Base-by-base conservation (phyloP, 2,113 vertebrate species). In the Paratilapia polleni region DNA sequence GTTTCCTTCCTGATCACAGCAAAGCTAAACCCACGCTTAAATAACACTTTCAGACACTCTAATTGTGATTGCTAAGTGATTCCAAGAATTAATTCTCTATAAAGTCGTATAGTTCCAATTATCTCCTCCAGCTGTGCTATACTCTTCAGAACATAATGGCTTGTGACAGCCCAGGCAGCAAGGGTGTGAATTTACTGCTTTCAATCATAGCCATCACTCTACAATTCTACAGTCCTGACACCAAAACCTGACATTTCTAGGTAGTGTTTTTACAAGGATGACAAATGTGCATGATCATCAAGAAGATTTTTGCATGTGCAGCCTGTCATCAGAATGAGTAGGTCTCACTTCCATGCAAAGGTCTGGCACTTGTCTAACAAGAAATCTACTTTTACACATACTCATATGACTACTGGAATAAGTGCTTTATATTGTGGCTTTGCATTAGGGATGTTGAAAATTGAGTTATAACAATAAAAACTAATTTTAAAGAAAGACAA, bases 41-140 rank as follows among this genome's bases (percentile, higher is more conserved):
- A n/a, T 14, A 73, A 73, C 47, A 73, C 68, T n/a, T 73, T 73
- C 68, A 54, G 68, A 73, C 68, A 5, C 4, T 54, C 68, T 73
- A 52, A 73, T 73, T 73, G 47, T 54, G 68, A 31, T 54, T 73
- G 47, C 47, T 36, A 22, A 64, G 20, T 64, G 62, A 64, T 34
- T 64, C 34, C 36, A 8, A 41, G 62, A 64, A n/a, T 0, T 38
- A 14, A 31, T 54, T 38, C 56, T 77, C 56, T 26, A n/a, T 81
- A 47, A 60, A 70, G 64, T 57, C 17, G 1, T 31, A 19, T 4
- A 24, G 15, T 57, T 49, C 31, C 11, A 12, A 52, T 78, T 60
- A 49, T 22, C 14, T 43, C 36, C 63, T 52, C 28, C 68, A 73
- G 68, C 68, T 73, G 68, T 52, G 28, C 68, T 41, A 54, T 3